A percentile compares a stretch with the other conserved stretches of the same genome.
Evolutionary conservation across 2,797 vertebrate genomes (phyloP).

Genomic region (Dipus sagitta): DNA sequence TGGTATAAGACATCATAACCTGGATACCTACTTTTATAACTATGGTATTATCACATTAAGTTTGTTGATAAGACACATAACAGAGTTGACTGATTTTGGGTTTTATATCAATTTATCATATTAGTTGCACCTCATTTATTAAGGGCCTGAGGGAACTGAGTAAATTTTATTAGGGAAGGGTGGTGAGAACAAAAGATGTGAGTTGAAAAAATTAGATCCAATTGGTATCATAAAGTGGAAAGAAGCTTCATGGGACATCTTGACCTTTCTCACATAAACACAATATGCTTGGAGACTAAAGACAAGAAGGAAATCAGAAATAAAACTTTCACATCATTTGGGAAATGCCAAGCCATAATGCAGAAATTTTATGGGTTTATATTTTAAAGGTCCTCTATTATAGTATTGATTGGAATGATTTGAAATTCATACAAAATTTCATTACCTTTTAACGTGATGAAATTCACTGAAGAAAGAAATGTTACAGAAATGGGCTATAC

Average conservation of each 20-base stretch:
- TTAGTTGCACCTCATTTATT: slow-evolving; percentile 23
- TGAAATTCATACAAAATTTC: slow-evolving; percentile 67
- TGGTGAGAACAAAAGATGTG: neutral
- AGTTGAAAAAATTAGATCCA: neutral
- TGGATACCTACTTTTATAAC: neutral
- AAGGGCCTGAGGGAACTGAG: neutral
- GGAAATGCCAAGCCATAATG: slow-evolving; percentile 60
- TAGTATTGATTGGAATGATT: slow-evolving; percentile 58
- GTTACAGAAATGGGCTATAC: slow-evolving; percentile 19
- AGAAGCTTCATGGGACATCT: neutral
- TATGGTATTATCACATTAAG: neutral
- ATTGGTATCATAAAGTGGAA: neutral
- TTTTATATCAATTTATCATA: slow-evolving; percentile 22
- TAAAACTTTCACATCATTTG: slow-evolving; percentile 14
- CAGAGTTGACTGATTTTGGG: neutral
- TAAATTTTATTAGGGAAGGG: neutral
- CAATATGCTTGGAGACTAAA: neutral
- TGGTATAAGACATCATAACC: neutral
- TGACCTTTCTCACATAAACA: neutral
- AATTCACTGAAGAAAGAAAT: slow-evolving; percentile 64
- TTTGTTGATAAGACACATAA: neutral
- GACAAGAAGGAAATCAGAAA: slow-evolving; percentile 56
- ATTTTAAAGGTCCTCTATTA: slow-evolving; percentile 57
- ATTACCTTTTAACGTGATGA: slow-evolving; percentile 64
- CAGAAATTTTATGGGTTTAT: slow-evolving; percentile 57